Conservation (phyloP, 2,888 invertebrate species). For the Scotopteryx bipunctaria region DNA sequence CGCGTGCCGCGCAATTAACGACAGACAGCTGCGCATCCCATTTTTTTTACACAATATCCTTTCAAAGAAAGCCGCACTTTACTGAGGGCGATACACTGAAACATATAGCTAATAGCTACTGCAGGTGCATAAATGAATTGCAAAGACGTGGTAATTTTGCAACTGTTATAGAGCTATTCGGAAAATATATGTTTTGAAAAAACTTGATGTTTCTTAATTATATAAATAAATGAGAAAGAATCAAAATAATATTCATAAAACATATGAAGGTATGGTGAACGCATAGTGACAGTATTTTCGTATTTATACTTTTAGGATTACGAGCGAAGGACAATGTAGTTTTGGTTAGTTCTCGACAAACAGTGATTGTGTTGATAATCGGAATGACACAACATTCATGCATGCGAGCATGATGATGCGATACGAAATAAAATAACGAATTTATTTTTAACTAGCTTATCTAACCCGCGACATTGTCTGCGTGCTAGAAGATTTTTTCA, state of each 20-base stretch:
- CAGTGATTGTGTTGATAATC: not conserved
- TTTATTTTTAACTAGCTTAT: no score
- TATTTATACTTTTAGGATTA: not conserved
- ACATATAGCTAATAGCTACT: slow-evolving; percentile 2
- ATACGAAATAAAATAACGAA: not conserved
- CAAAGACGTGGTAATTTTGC: slow-evolving; percentile 5
- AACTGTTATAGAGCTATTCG: slow-evolving; percentile 11
- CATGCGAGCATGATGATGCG: not conserved
- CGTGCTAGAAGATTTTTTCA: no score
- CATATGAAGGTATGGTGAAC: not conserved
- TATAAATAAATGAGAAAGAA: no score
- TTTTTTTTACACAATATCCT: slow-evolving; percentile 35
- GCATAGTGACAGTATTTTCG: not conserved
- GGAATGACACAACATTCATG: no score
- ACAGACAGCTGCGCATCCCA: slow-evolving; percentile 49
- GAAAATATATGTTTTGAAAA: not conserved
- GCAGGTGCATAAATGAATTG: slow-evolving; percentile 17
- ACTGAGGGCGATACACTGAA: slow-evolving; percentile 4
- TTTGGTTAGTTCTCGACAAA: not conserved
- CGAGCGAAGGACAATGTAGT: not conserved
- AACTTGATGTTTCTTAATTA: not conserved
- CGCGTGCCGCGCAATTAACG: slow-evolving; percentile 55
- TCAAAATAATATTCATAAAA: not conserved
- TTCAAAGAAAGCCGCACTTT: slow-evolving; percentile 18
- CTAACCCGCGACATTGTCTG: no score